These are phyloP conservation scores for Rafetus swinhoei DNA, from an alignment of 2,113 vertebrate species.

Conservation along the genomic window DNA sequence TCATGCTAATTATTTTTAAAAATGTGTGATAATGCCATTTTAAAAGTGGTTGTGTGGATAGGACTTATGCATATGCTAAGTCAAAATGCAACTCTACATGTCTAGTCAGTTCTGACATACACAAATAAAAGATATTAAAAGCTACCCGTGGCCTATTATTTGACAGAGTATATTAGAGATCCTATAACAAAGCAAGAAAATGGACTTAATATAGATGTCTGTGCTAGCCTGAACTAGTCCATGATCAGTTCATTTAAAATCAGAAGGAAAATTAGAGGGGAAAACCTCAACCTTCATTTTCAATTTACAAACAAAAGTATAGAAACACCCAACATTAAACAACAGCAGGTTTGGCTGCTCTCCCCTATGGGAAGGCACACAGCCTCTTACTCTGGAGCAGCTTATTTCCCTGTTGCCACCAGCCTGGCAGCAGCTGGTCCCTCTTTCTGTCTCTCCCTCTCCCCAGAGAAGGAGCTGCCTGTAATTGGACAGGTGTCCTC, in stretches of 20 bases:
- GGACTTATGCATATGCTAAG: neutral
- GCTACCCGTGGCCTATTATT: fast-evolving
- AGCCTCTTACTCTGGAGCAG: too few species aligned
- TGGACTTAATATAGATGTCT: fast-evolving
- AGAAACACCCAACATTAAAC: neutral
- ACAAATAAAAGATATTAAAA: neutral
- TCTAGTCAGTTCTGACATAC: neutral
- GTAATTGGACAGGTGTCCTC: too few species aligned
- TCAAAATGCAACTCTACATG: neutral
- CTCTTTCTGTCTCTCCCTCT: too few species aligned
- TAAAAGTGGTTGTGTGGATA: neutral
- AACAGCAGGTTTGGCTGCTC: neutral
- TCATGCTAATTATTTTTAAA: neutral
- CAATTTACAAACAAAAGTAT: neutral
- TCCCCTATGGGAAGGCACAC: neutral
- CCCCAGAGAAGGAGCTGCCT: too few species aligned
- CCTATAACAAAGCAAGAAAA: neutral
- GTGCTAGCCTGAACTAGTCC: neutral
- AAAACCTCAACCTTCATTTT: neutral
- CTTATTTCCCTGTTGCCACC: too few species aligned
- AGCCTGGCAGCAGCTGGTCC: too few species aligned
- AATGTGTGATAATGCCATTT: neutral
- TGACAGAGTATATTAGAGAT: neutral
- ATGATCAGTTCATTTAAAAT: neutral
- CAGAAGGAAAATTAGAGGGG: neutral